A percentile compares a stretch with the other conserved stretches of the same genome.
Evolutionary conservation across 2,888 invertebrate genomes (phyloP).

Genomic region (Elysia crispata): DNA sequence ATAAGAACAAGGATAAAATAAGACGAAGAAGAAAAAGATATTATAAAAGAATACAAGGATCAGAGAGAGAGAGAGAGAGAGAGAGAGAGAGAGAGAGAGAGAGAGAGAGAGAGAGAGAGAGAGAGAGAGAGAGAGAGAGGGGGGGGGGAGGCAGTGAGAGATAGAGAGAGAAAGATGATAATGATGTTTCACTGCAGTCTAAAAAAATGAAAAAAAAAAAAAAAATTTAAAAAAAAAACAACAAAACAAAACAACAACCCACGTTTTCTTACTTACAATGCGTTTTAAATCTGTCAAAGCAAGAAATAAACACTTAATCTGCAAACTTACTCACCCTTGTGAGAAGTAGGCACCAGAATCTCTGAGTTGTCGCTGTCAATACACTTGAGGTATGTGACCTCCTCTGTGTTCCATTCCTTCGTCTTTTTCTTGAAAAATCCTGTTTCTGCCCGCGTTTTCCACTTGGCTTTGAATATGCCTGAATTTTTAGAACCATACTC

Average conservation of each 20-base stretch:
- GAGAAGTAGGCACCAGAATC: conserved; percentile 62
- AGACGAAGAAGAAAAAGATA: neutral
- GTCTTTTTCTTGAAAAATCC: conserved; percentile 65
- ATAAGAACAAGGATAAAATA: neutral
- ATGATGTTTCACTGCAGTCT: neutral
- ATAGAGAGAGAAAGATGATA: neutral
- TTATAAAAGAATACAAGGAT: neutral
- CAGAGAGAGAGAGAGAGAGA: conserved; percentile 1
- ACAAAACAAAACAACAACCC: no score
- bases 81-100: conserved; percentile 10
- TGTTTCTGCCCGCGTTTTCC: conserved; percentile 65
- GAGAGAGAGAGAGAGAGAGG: neutral
- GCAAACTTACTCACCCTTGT: conserved; percentile 52
- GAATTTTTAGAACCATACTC: neutral
- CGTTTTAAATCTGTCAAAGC: no score
- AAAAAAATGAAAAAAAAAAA: no score
- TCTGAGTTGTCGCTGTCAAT: conserved; percentile 60
- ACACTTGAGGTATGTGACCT: conserved; percentile 68
- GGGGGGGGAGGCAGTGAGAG: neutral
- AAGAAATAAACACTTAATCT: no score
- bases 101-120: neutral
- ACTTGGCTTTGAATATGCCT: conserved; percentile 67
- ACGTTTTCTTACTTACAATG: no score
- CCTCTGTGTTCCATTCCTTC: conserved; percentile 63
- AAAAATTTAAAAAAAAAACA: no score